A percentile compares a stretch with the other conserved stretches of the same genome.
phyloP scores from a whole-genome alignment of 2,113 vertebrate genomes.

The Lanius collurio region DNA sequence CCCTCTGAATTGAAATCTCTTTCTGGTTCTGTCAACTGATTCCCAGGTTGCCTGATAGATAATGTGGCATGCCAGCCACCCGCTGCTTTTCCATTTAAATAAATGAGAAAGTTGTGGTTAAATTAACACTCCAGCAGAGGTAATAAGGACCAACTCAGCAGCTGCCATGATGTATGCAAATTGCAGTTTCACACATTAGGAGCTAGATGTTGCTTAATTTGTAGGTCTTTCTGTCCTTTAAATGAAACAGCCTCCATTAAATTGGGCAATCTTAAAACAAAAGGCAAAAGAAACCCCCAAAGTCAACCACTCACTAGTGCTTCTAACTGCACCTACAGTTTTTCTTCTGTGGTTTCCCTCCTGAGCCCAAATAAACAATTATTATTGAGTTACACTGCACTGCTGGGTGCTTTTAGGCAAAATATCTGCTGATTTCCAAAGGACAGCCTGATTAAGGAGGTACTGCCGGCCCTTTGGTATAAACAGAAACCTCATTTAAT shows the following conservation, averaged over 20 bases:
- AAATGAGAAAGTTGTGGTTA: conserved; percentile 63
- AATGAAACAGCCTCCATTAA: background rate
- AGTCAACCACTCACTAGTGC: background rate
- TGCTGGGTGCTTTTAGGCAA: background rate
- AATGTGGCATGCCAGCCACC: conserved; percentile 34
- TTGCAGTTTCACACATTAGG: conserved; percentile 64
- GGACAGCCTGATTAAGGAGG: background rate
- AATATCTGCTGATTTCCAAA: background rate
- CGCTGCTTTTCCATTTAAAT: conserved; percentile 64
- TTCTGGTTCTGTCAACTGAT: conserved; percentile 1
- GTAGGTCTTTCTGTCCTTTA: conserved; percentile 7
- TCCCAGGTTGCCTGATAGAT: conserved; percentile 48
- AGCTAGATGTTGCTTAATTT: conserved; percentile 54
- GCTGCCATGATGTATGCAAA: conserved; percentile 60
- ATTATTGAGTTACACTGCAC: background rate
- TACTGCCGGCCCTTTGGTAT: background rate
- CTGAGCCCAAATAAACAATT: background rate
- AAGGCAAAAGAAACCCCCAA: background rate
- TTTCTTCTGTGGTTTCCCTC: background rate
- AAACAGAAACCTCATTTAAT: background rate
- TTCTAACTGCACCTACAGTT: background rate
- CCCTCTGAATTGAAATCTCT: conserved; percentile 27
- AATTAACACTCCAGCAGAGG: conserved; percentile 62
- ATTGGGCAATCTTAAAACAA: background rate
- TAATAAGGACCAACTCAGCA: conserved; percentile 57